Evolutionary conservation across 2,888 invertebrate genomes (phyloP).

Genomic region (Smittia sp.): DNA sequence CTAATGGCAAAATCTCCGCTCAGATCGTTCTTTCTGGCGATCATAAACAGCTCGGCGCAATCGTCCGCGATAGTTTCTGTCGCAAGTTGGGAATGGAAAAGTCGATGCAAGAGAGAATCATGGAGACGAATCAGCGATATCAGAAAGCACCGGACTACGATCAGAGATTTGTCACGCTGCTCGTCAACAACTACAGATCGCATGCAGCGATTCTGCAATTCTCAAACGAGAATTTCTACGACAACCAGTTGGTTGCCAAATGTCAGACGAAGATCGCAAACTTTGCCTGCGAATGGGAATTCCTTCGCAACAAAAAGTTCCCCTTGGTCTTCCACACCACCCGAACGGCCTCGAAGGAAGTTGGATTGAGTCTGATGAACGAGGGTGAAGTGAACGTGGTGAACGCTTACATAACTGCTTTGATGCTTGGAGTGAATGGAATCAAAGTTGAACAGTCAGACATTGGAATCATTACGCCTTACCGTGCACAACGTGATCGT

Average conservation of each 20-base stretch:
- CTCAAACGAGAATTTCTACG: constrained; percentile 6
- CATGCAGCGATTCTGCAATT: background rate
- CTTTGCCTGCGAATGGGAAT: background rate
- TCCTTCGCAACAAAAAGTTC: constrained; percentile 14
- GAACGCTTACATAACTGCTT: background rate
- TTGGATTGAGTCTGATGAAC: background rate
- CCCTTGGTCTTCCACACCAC: constrained; percentile 23
- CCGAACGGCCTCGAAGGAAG: background rate
- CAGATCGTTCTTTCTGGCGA: constrained; percentile 9
- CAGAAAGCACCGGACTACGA: background rate
- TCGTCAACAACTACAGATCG: constrained; percentile 24
- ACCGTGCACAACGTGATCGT: background rate
- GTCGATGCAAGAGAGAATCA: constrained; percentile 52
- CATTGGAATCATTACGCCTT: constrained; percentile 22
- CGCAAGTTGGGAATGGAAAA: constrained; percentile 46
- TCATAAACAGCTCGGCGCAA: background rate
- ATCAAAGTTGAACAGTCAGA: background rate
- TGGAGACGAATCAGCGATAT: background rate
- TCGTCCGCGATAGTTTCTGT: constrained; percentile 48
- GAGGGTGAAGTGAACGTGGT: background rate
- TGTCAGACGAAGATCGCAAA: background rate
- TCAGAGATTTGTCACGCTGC: background rate
- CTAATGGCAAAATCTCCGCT: background rate
- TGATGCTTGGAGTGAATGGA: background rate
- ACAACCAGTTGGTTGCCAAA: background rate